Conservation (phyloP, 2,888 invertebrate genomes). For the Venustoraphidia nigricollis region DNA sequence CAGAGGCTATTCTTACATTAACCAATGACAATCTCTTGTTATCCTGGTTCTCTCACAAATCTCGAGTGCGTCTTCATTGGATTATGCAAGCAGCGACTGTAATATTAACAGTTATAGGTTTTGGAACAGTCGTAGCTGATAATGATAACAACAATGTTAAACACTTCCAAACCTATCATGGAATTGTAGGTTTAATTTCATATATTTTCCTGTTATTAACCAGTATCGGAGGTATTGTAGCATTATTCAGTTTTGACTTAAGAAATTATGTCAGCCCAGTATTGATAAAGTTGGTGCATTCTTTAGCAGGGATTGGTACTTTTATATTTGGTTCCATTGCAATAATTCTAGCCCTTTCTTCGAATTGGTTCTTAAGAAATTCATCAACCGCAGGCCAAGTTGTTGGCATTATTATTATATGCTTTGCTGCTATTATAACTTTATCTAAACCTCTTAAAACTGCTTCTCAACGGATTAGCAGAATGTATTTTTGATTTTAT, state of each 20-base stretch:
- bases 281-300: background rate
- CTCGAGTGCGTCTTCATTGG: conserved; percentile 21
- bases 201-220: conserved; percentile 17
- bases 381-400: conserved; percentile 8
- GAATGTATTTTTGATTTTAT: too few relatives aligned
- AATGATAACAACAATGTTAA: conserved; percentile 19
- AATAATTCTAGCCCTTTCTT: conserved; percentile 13
- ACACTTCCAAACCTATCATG: conserved; percentile 25
- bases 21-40: conserved; percentile 21
- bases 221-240: conserved; percentile 19
- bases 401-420: conserved; percentile 7
- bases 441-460: conserved; percentile 1
- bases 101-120: conserved; percentile 17
- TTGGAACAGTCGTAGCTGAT: conserved; percentile 18
- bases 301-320: conserved; percentile 2
- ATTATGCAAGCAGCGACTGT: conserved; percentile 17
- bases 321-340: conserved; percentile 3
- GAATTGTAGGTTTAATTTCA: conserved; percentile 20
- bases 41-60: conserved; percentile 10
- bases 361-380: conserved; percentile 13
- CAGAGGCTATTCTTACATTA: conserved; percentile 21
- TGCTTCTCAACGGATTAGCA: too few relatives aligned
- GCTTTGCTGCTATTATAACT: background rate
- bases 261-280: conserved; percentile 7
- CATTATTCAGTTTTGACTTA: conserved; percentile 20